Percentiles rank a stretch among this genome's conserved stretches.
These are phyloP conservation scores for Lamellibrachia luymesi DNA, from an alignment of 1,140 invertebrate species.

Conservation along the genomic window DNA sequence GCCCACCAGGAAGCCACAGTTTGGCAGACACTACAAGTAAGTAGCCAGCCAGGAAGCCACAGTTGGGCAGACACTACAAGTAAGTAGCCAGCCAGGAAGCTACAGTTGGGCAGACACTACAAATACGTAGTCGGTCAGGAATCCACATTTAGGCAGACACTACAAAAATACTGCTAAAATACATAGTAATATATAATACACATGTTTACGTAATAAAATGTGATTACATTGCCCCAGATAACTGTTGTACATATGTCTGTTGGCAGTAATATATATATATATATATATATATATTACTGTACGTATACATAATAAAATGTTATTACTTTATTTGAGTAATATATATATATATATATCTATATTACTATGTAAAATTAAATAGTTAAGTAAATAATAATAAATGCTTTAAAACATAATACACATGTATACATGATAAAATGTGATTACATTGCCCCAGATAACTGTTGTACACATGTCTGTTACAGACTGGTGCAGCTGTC, in stretches of 20 bases:
- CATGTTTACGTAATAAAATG: no score
- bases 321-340: no score
- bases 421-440: no score
- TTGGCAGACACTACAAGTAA: constrained; percentile 82
- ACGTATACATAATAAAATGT: no score
- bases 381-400: no score
- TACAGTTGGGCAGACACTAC: constrained; percentile 90
- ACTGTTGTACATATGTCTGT: neutral
- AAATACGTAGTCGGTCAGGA: constrained; percentile 41
- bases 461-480: neutral
- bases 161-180: no score
- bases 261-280: neutral
- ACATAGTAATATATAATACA: neutral
- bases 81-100: constrained; percentile 68
- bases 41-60: constrained; percentile 72
- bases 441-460: neutral
- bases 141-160: no score
- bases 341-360: neutral
- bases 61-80: constrained; percentile 87
- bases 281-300: no score
- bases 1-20: constrained; percentile 74
- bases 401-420: no score
- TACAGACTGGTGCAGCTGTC: constrained; percentile 60
- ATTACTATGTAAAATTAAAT: no score
- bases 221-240: neutral